Evolutionary conservation across 1,140 invertebrate genomes (phyloP), one percentile per base, ranked within the genome.

Genomic region (Anadara kagoshimensis): DNA sequence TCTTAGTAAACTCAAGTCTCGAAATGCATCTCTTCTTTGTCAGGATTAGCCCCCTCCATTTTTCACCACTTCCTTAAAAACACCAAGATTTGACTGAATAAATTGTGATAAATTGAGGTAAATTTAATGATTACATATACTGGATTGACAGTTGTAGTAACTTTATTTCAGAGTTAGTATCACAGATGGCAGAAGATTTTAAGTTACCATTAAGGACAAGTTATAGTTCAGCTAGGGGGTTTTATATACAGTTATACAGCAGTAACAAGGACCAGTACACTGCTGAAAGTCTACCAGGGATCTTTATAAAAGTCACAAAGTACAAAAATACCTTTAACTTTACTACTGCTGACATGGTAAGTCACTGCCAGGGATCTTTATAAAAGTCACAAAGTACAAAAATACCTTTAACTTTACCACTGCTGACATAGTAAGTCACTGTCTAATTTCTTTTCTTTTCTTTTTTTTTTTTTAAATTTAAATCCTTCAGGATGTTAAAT

Each of bases 361-460:
- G 79, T 63, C 3, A 24, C 44, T 24, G 12, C 12, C 24, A 2
- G n/a, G 47, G 10, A 94, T 95, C 82, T 88, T 87, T 74, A 80
- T 89, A 26, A 85, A 94, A 92, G 92, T 94, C 16, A 90, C 92
- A 67, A 92, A 92, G 70, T 91, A 89, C 53, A 91, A 91, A 66
- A 92, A 91, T 61, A 89, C 87, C 12, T 86, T 94, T 18, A 92
- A 92, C 12, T 95, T 95, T 91, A 96, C 95, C 22, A 96, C 95
- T 0, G 91, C 93, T 80, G 92, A 93, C 78, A 84, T 97, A 69
- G 91, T 95, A 24, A 66, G 79, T 63, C 3, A 24, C 44, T 24
- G 12, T 24, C 24, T 47, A 47, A 8, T 16, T 47, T 8, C 8
- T 10, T 8, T 47, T 47, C n/a, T n/a, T n/a, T n/a, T n/a, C n/a